Evolutionary conservation across 2,797 vertebrate genomes (phyloP), one percentile per base, ranked within the genome.

Genomic region (Xenopus petersii): DNA sequence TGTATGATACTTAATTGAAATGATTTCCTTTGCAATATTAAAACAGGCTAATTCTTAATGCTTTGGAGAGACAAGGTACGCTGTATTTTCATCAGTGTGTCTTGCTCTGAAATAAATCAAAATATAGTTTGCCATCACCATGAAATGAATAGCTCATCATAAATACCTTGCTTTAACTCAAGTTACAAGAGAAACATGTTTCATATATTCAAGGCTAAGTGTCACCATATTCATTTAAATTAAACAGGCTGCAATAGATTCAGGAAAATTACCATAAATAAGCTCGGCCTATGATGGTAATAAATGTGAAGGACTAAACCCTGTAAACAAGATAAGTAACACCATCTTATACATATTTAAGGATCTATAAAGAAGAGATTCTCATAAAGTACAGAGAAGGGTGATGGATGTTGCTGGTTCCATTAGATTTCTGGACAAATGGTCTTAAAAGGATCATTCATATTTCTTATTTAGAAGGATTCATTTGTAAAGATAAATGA

Each of bases 251-350:
- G 79, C 82, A 70, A 88, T 80, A 84, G 77, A 83, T 86, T 82
- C 71, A 16, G 86, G 80, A 76, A 68, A 87, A 88, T 85, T 86
- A 83, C 83, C 82, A 82, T 83, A 84, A 86, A 87, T 83, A 71
- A 59, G 60, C 72, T 12, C 79, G 75, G 42, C 74, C 78, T 75
- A 77, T 83, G 83, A 84, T 80, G 72, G 80, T 75, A 81, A 80
- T 84, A 87, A 87, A 87, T 79, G 75, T 74, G 77, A 60, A 87
- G 85, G 81, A 75, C 77, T 83, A 79, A 81, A 80, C 72, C 56
- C 24, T 79, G 84, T 87, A 87, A 87, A 86, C 82, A 84, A 79
- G 84, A 84, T 81, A 87, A 87, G 81, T 86, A 85, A 83, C 84
- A 82, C 81, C 74, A 78, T 82, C 81, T 83, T 83, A 85, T 81